phyloP scores from a whole-genome alignment of 2,797 vertebrate species.

The Lagodon rhomboides region DNA sequence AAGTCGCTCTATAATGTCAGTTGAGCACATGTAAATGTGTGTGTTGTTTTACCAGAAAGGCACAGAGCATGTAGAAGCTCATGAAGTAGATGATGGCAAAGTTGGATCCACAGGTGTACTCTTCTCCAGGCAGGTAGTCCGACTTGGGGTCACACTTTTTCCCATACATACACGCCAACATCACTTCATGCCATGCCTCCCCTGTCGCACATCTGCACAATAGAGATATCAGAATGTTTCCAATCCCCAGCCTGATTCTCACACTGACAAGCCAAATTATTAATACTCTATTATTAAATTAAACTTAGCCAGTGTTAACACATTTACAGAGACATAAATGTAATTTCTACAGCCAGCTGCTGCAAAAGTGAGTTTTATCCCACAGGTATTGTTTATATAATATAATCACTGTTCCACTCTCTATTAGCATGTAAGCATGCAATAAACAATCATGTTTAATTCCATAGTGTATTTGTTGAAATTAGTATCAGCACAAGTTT shows the following conservation, averaged over 20 bases:
- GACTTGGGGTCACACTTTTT: slow-evolving; percentile 93
- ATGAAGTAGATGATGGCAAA: slow-evolving; percentile 95
- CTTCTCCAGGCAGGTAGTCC: slow-evolving; percentile 90
- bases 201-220: slow-evolving; percentile 90
- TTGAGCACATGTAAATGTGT: neutral
- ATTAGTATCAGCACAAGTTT: too few species aligned
- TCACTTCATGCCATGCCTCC: slow-evolving; percentile 94
- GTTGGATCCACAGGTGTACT: slow-evolving; percentile 91
- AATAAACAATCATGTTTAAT: too few species aligned
- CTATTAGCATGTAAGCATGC: too few species aligned
- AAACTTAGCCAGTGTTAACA: too few species aligned
- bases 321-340: too few species aligned
- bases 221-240: neutral
- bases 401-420: too few species aligned
- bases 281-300: too few species aligned
- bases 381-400: too few species aligned
- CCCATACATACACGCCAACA: slow-evolving; percentile 92
- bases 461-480: too few species aligned
- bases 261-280: neutral
- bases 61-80: slow-evolving; percentile 97
- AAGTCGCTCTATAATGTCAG: neutral
- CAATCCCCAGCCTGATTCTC: neutral
- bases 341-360: too few species aligned
- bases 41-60: slow-evolving; percentile 89
- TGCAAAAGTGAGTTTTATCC: too few species aligned